phyloP scores from a whole-genome alignment of 2,797 vertebrate species.

The Luscinia luscinia region DNA sequence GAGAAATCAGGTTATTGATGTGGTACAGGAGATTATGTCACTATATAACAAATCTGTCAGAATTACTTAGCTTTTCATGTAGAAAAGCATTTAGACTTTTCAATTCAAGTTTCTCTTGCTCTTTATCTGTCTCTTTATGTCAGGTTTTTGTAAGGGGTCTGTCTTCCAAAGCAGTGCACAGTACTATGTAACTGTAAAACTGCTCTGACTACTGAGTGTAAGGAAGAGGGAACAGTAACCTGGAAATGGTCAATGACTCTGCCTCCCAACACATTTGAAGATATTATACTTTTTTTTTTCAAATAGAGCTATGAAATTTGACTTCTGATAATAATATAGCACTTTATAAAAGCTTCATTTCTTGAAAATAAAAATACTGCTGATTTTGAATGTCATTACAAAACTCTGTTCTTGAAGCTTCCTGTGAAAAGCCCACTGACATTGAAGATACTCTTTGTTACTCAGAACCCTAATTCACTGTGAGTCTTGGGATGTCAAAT shows the following conservation, averaged over 20 bases:
- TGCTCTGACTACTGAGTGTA: background rate
- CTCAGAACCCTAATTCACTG: background rate
- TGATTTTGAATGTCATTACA: background rate
- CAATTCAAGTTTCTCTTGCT: background rate
- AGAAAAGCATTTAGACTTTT: background rate
- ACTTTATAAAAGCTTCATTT: background rate
- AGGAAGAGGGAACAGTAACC: background rate
- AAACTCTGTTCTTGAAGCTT: background rate
- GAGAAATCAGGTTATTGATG: background rate
- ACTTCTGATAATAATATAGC: background rate
- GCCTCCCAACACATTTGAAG: background rate
- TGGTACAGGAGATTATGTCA: background rate
- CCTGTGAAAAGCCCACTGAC: background rate
- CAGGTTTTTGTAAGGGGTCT: background rate
- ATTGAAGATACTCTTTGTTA: background rate
- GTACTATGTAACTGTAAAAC: background rate
- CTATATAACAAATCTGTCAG: background rate
- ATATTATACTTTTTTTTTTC: background rate
- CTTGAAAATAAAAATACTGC: background rate
- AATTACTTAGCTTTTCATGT: background rate
- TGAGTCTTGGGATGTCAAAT: background rate
- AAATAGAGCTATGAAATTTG: background rate
- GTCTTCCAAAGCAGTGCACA: background rate
- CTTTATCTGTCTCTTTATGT: background rate
- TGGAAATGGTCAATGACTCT: background rate